A percentile compares a stretch with the other conserved stretches of the same genome.
These are phyloP conservation scores for Capitulum mitella DNA, from an alignment of 2,888 invertebrate species.

Conservation along the genomic window DNA sequence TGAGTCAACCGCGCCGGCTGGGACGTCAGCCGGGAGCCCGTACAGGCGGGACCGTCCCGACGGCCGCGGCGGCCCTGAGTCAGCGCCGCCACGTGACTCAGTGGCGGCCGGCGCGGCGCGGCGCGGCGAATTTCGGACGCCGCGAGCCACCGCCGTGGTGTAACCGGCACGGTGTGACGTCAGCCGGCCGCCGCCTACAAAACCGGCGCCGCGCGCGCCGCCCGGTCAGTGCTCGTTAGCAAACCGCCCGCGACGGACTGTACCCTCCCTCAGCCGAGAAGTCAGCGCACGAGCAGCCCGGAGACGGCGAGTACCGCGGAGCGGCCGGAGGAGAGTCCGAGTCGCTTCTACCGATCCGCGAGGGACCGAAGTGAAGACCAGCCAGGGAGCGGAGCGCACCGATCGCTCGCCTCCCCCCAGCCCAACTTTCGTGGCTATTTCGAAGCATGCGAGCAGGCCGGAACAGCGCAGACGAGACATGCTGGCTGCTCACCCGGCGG, in stretches of 20 bases:
- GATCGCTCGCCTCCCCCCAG: neutral
- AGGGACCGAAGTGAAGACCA: neutral
- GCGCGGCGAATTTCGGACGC: neutral
- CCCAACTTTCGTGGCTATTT: neutral
- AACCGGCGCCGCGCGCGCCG: neutral
- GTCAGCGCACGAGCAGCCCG: no score
- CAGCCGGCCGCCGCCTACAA: neutral
- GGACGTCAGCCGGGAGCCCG: neutral
- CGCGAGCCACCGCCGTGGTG: neutral
- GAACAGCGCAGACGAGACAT: neutral
- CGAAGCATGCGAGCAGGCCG: neutral
- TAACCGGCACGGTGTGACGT: conserved; percentile 17
- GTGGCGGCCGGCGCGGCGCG: neutral
- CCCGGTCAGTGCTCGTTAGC: neutral
- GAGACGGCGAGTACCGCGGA: no score
- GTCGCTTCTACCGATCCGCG: no score
- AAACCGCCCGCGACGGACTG: neutral
- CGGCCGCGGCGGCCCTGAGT: neutral
- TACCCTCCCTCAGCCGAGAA: no score
- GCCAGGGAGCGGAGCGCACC: neutral
- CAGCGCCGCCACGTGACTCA: neutral
- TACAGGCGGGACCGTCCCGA: no score
- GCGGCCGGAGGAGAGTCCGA: no score
- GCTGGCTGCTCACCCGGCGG: neutral
- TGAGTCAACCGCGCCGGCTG: no score